A percentile compares a stretch with the other conserved stretches of the same genome.
These are phyloP conservation scores for Eriocheir sinensis DNA, from an alignment of 1,140 invertebrate genomes.

Conservation along the genomic window DNA sequence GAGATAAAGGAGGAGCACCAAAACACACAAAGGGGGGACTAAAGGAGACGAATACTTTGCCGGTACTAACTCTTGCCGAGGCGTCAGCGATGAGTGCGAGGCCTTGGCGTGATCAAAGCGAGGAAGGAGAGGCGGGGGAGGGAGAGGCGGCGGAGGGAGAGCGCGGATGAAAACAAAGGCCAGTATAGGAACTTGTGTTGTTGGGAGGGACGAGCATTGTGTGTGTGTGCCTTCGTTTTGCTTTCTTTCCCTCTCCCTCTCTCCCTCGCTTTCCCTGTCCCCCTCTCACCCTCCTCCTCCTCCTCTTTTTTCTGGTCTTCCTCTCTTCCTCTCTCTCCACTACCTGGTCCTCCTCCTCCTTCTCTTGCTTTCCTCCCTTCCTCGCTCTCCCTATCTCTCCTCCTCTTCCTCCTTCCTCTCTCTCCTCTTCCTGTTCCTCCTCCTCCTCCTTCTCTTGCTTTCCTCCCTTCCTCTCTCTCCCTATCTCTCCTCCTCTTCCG, in stretches of 20 bases:
- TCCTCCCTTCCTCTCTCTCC: background rate
- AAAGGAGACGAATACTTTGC: background rate
- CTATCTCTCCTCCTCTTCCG: background rate
- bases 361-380: background rate
- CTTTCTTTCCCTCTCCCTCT: background rate
- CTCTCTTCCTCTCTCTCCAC: background rate
- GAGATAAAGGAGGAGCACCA: background rate
- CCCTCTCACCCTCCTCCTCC: background rate
- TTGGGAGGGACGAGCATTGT: background rate
- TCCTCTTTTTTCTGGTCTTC: too few relatives aligned
- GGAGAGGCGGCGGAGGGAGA: constrained; percentile 17
- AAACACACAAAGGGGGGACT: background rate
- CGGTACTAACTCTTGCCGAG: constrained; percentile 21
- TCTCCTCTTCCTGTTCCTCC: background rate
- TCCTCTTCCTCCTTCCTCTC: background rate
- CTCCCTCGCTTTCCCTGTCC: background rate
- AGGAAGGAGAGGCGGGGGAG: background rate
- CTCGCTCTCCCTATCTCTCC: background rate
- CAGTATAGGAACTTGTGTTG: background rate
- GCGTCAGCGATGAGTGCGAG: background rate
- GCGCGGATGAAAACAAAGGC: background rate
- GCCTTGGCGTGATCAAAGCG: background rate
- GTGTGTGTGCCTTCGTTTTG: background rate
- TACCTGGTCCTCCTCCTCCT: background rate
- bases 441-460: background rate